Evolutionary conservation across 1,140 invertebrate species (phyloP).

Genomic region (Sitobion miscanthi): DNA sequence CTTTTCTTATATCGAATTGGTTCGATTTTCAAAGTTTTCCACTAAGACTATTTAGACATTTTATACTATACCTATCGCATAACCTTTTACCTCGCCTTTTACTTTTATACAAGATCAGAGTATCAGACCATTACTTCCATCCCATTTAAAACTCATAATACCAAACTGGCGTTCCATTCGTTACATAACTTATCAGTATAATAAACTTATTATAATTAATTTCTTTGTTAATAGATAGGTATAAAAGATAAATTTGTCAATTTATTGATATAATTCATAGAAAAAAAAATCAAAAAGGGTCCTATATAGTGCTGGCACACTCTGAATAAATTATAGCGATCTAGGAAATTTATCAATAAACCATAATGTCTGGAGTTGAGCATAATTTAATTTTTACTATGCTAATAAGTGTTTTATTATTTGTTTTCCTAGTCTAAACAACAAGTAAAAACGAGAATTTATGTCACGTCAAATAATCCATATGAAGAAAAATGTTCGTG

Average conservation of each 20-base stretch:
- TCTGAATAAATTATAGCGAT: neutral
- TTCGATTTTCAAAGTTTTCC: neutral
- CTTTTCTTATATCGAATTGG: conserved; percentile 31
- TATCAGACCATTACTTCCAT: neutral
- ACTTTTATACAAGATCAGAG: neutral
- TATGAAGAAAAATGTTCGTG: conserved; percentile 13
- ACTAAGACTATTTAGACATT: neutral
- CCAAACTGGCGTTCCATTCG: neutral
- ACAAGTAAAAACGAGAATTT: neutral
- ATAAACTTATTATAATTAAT: neutral
- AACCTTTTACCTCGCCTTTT: neutral
- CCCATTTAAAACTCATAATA: neutral
- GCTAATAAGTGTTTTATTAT: neutral
- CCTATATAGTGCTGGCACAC: neutral
- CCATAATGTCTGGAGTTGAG: neutral
- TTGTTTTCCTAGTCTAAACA: conserved; percentile 24
- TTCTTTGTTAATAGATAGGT: neutral
- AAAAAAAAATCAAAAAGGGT: neutral
- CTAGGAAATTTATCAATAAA: neutral
- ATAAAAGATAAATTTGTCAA: neutral
- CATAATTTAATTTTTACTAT: conserved; percentile 10
- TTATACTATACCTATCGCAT: neutral
- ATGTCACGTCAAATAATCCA: conserved; percentile 4
- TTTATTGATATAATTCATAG: neutral
- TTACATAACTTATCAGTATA: neutral